phyloP scores from a whole-genome alignment of 92 coral and sea anemone genomes.

The Micromussa lordhowensis region DNA sequence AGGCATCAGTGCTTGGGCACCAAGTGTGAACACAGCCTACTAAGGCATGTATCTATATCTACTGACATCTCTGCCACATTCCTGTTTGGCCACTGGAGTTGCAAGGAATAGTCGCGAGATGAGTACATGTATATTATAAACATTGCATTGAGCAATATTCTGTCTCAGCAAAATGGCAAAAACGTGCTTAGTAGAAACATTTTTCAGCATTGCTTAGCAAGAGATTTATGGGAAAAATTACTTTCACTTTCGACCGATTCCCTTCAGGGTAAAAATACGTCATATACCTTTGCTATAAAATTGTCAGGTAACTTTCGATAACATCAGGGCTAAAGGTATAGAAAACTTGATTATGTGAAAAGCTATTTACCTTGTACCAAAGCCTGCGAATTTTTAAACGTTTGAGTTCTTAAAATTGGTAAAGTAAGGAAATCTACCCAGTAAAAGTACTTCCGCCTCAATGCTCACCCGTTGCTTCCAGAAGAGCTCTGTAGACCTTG shows the following conservation, averaged over 20 bases:
- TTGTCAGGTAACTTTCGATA: background rate
- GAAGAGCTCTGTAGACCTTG: conserved; percentile 58
- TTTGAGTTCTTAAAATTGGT: background rate
- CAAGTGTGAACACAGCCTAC: no score
- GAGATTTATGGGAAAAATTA: background rate
- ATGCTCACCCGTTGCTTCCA: conserved; percentile 36
- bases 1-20: no score
- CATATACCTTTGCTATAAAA: no score
- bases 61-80: no score
- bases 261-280: background rate
- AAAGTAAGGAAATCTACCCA: background rate
- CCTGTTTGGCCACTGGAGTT: no score
- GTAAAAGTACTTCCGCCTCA: conserved; percentile 1
- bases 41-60: no score
- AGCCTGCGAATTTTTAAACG: background rate
- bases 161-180: no score
- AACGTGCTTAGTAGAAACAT: no score
- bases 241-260: background rate
- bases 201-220: background rate
- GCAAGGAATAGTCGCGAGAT: no score
- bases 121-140: no score
- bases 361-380: background rate
- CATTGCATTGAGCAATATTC: no score
- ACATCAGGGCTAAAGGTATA: background rate
- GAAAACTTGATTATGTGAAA: background rate